Base-by-base conservation (phyloP, 2,797 vertebrate genomes). In the Mormyrus proboscirostris region DNA sequence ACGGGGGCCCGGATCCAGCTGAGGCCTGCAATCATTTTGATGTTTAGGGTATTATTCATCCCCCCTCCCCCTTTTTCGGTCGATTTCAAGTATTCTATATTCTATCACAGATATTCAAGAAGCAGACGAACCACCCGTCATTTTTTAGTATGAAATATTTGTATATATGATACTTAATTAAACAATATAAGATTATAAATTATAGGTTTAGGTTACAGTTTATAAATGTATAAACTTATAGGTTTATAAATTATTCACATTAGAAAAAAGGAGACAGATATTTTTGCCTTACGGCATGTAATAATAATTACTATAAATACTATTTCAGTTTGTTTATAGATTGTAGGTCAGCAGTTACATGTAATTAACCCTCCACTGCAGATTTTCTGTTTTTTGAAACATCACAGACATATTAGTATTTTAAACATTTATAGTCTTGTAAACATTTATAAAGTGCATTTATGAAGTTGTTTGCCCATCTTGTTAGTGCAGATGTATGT, bases 141-240 rank as follows among this genome's bases (percentile, higher is more conserved):
- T 79, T 79, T 79, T 79, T 41, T 47, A 47, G 76, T n/a, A 19
- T 44, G 76, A 79, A 79, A 79, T 79, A 79, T 47, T 79, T 79
- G 76, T 79, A 79, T 79, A 47, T 79, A n/a, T 44, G 41, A 79
- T 84, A 84, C 3, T 51, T 84, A 49, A 84, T 84, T 49, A 49
- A 84, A 49, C 44, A 51, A 51, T 84, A 50, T 50, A 51, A 49
- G 82, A 25, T 84, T 84, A 44, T 49, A 84, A 84, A 84, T 84
- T 51, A 84, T 79, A n/a, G 76, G 76, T 79, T 79, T 79, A 79
- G 76, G 76, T 79, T 79, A 73, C 41, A 84, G 82, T 84, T 84
- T 50, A 84, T 84, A 84, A 49, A 47, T 84, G 41, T 47, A 47
- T 84, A 84, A 84, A 84, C 49, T 22, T 49, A 84, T 84, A 84